Evolutionary conservation across 64 coral and sea anemone genomes (phyloP).

Genomic region (Orbicella faveolata): DNA sequence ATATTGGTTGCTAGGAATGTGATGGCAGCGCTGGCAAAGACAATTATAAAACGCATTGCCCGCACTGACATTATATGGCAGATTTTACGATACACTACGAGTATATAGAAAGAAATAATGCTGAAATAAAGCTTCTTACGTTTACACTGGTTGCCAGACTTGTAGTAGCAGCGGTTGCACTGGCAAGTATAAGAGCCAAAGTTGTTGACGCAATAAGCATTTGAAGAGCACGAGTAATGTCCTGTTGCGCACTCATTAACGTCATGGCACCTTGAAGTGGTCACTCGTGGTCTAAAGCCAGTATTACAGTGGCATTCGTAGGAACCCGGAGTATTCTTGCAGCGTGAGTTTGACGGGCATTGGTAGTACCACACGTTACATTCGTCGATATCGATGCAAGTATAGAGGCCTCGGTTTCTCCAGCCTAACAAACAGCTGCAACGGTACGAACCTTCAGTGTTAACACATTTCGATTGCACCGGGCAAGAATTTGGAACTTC

Average conservation of each 20-base stretch:
- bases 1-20: too few species aligned
- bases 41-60: too few species aligned
- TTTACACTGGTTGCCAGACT: conserved; percentile 31
- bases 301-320: conserved; percentile 51
- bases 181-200: conserved; percentile 58
- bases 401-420: conserved; percentile 51
- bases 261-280: conserved; percentile 42
- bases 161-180: conserved; percentile 55
- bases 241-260: conserved; percentile 47
- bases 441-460: conserved; percentile 61
- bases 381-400: conserved; percentile 53
- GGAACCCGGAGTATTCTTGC: conserved; percentile 53
- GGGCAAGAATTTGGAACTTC: conserved; percentile 56
- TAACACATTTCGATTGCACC: conserved; percentile 45
- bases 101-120: too few species aligned
- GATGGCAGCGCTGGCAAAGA: too few species aligned
- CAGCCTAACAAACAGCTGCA: conserved; percentile 61
- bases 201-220: conserved; percentile 57
- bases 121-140: not conserved
- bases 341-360: conserved; percentile 60
- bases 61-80: too few species aligned
- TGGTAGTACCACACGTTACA: conserved; percentile 17
- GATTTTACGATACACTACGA: too few species aligned
- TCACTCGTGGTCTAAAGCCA: conserved; percentile 50
- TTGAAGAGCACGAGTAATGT: conserved; percentile 46